Evolutionary conservation across 2,888 invertebrate genomes (phyloP).

Genomic region (Apeira syringaria): DNA sequence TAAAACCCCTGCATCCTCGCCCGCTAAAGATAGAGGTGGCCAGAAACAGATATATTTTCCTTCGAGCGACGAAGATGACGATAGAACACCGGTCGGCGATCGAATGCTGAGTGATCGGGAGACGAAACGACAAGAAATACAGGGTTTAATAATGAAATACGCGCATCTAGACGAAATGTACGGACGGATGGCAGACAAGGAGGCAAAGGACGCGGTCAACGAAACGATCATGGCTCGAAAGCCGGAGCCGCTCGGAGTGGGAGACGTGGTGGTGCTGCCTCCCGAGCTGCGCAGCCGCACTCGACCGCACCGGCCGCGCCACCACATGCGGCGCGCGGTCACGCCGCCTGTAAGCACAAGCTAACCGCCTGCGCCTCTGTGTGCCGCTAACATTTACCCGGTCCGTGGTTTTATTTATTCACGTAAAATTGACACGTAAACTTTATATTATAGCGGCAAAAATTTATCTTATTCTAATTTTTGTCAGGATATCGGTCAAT

Average conservation of each 20-base stretch:
- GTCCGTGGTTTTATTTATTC: constrained; percentile 65
- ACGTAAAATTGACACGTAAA: constrained; percentile 26
- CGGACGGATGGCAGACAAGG: constrained; percentile 73
- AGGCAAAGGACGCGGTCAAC: constrained; percentile 51
- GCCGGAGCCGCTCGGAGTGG: constrained; percentile 64
- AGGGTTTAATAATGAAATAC: constrained; percentile 92
- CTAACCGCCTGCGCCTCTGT: constrained; percentile 74
- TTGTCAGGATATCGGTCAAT: too few species aligned
- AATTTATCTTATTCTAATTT: too few species aligned
- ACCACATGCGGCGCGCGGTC: constrained; percentile 78
- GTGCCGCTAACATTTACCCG: constrained; percentile 75
- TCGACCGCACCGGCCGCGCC: constrained; percentile 68
- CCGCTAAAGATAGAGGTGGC: constrained; percentile 61
- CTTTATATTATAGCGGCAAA: background rate
- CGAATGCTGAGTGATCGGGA: constrained; percentile 88
- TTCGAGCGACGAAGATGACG: constrained; percentile 80
- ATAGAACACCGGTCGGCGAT: constrained; percentile 81
- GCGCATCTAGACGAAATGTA: constrained; percentile 90
- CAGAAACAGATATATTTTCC: constrained; percentile 78
- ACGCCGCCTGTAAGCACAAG: constrained; percentile 83
- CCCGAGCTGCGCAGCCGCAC: constrained; percentile 74
- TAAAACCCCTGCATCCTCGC: constrained; percentile 67
- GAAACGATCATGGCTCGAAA: constrained; percentile 45
- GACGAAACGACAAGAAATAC: constrained; percentile 92
- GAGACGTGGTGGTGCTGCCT: constrained; percentile 69